Percentiles rank a stretch among this genome's conserved stretches.
phyloP scores from a whole-genome alignment of 2,797 vertebrate species.

The Prionace glauca region DNA sequence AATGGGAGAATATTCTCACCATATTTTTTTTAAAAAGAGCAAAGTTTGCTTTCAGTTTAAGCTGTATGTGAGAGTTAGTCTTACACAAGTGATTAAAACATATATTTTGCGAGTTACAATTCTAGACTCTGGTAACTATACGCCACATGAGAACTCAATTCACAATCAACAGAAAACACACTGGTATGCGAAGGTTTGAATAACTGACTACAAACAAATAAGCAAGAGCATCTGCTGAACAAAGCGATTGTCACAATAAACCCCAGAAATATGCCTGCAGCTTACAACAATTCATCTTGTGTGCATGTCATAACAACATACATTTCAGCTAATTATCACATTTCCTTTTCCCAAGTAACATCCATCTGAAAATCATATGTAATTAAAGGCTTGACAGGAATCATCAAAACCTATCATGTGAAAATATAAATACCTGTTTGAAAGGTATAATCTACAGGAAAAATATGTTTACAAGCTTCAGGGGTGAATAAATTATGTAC shows the following conservation, averaged over 20 bases:
- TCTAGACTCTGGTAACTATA: not conserved
- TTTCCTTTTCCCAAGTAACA: not conserved
- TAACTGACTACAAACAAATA: not conserved
- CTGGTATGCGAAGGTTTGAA: not conserved
- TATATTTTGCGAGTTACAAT: not conserved
- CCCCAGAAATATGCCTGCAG: not conserved
- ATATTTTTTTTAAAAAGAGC: not conserved
- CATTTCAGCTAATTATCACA: slow-evolving; percentile 5
- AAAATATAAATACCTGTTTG: not conserved
- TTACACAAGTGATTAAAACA: not conserved
- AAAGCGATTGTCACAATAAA: not conserved
- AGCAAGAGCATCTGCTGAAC: not conserved
- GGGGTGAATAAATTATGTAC: not conserved
- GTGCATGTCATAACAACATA: not conserved
- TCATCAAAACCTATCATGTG: not conserved
- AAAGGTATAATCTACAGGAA: not conserved
- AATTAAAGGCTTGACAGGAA: not conserved
- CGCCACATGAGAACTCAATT: not conserved
- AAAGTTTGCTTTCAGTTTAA: not conserved
- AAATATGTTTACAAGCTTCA: not conserved
- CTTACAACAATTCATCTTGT: not conserved
- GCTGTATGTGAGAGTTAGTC: not conserved
- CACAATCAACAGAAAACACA: not conserved
- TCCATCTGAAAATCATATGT: not conserved
- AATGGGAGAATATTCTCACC: no score